Base-by-base conservation (phyloP, 2,797 vertebrate genomes). In the Sphenopsis melanotis region DNA sequence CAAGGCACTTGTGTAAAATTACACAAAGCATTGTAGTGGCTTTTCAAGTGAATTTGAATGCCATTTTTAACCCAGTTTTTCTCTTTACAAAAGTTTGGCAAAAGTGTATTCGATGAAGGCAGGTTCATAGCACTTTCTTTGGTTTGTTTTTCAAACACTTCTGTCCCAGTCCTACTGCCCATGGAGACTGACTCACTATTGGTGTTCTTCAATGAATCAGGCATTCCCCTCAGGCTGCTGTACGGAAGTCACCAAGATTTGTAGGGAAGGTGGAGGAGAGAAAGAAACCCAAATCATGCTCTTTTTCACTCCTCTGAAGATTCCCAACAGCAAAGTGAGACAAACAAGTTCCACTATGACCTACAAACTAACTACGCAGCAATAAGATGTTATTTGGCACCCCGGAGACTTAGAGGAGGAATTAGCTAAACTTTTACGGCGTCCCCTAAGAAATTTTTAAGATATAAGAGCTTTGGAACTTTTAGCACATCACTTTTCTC, bases 81-180 rank as follows among this genome's bases (percentile, higher is more conserved):
- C 30, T 81, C 55, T 70, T 61, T 11, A 44, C 8, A 42, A 12
- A 85, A 44, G 46, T 80, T 87, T 61, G 63, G 61, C 21, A 34
- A 10, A 72, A 53, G 18, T 7, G 5, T 47, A 34, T 83, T 74
- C 11, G 52, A 65, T 52, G 50, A 66, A 71, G 61, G 30, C 1
- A 0, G 0, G 0, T 22, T 78, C 42, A 17, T 16, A 65, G 32
- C 0, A 1, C 29, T 68, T 44, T 15, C 30, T 39, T 53, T 19
- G 30, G 9, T 7, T 68, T 80, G 17, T 0, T 68, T 80, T 88
- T 64, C 23, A 32, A 71, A 34, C 24, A 32, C 12, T 32, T 66
- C 30, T 42, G 17, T 55, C 71, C 77, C 46, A 20, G 26, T 15
- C 44, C 44, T 57, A 61, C 10, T 2, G 6, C 11, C 29, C 34